phyloP scores from a whole-genome alignment of 2,888 invertebrate genomes.

The Acleris laterana region DNA sequence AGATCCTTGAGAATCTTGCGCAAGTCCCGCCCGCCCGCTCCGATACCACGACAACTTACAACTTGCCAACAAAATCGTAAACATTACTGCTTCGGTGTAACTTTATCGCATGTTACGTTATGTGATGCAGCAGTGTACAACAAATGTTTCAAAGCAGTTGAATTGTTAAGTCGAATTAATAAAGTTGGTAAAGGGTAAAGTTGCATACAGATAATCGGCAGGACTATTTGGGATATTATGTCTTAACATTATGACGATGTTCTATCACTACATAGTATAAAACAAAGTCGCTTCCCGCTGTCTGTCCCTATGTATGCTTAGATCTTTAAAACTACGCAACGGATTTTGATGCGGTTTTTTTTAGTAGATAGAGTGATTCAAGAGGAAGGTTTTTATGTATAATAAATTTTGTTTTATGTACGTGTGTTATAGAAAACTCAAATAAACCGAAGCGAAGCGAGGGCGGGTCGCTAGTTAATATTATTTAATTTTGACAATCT shows the following conservation, averaged over 20 bases:
- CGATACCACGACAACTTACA: constrained; percentile 11
- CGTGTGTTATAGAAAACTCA: too few relatives aligned
- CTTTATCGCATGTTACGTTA: too few relatives aligned
- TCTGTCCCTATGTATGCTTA: too few relatives aligned
- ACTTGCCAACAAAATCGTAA: constrained; percentile 9
- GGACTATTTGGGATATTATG: constrained; percentile 31
- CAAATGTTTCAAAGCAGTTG: not conserved
- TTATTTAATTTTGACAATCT: not conserved
- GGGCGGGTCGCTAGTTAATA: too few relatives aligned
- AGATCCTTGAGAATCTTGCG: constrained; percentile 51
- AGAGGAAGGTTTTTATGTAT: too few relatives aligned
- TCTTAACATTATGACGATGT: constrained; percentile 28
- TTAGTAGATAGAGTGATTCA: too few relatives aligned
- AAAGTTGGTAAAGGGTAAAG: constrained; percentile 3
- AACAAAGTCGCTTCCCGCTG: too few relatives aligned
- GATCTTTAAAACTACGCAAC: too few relatives aligned
- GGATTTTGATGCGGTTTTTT: too few relatives aligned
- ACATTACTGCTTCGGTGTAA: constrained; percentile 8
- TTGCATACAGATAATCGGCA: constrained; percentile 13
- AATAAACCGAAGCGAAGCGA: too few relatives aligned
- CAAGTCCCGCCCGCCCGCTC: constrained; percentile 42
- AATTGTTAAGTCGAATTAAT: not conserved
- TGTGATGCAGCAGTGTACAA: constrained; percentile 2
- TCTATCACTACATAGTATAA: too few relatives aligned
- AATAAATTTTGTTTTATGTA: too few relatives aligned